Percentiles rank a stretch among this genome's conserved stretches.
phyloP scores from a whole-genome alignment of 1,140 invertebrate species.

The Penaeus vannamei region DNA sequence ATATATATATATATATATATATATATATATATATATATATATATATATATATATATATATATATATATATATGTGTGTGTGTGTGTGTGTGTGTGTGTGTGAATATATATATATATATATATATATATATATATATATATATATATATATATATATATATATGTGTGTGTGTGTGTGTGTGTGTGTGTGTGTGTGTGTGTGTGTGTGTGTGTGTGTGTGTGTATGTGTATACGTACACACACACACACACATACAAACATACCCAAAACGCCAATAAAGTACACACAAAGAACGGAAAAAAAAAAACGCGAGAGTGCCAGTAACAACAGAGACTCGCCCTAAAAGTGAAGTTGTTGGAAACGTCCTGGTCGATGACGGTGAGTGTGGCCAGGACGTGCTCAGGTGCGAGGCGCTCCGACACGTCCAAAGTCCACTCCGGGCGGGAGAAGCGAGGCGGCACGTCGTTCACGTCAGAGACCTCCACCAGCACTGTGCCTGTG shows the following conservation, averaged over 20 bases:
- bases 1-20: not conserved
- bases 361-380: conserved; percentile 71
- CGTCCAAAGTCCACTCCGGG: conserved; percentile 71
- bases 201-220: no score
- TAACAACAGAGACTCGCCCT: conserved; percentile 62
- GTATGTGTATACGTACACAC: no score
- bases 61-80: not conserved
- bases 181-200: not conserved
- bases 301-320: not conserved
- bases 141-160: conserved; percentile 33
- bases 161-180: not conserved
- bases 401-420: conserved; percentile 71
- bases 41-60: not conserved
- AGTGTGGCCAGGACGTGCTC: conserved; percentile 71
- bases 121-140: conserved; percentile 14
- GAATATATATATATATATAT: conserved; percentile 27
- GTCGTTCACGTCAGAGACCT: conserved; percentile 70
- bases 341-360: conserved; percentile 72
- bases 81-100: not conserved
- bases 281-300: not conserved
- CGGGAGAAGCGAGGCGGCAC: conserved; percentile 71
- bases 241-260: no score
- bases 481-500: conserved; percentile 69
- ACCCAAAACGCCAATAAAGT: not conserved
- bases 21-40: not conserved